Base-by-base conservation (phyloP, 2,888 invertebrate species). In the Drosophila quinaria region DNA sequence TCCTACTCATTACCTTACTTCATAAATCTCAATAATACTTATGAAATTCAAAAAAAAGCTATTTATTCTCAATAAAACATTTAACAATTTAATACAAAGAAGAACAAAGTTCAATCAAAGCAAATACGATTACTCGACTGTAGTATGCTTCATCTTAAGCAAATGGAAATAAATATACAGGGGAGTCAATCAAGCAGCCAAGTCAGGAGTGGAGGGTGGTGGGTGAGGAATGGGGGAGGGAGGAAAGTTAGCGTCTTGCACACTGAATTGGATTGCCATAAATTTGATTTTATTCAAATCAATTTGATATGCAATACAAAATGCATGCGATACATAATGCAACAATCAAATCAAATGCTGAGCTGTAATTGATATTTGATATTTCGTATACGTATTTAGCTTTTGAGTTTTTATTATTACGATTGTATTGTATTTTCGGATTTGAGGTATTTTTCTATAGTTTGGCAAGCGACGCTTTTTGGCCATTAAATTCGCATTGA, bases 401-500 rank as follows among this genome's bases (percentile, higher is more conserved):
- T 47, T 51, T 22, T 44, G n/a, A 35, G 13, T 62, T 47, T 63
- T 46, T 61, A 51, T 74, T 68, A 22, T 22, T 22, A 4, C 22
- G 22, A 19, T 22, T 56, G 54, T 70, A 42, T 54, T 66, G 33
- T 65, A 42, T 46, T 35, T 55, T 15, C 17, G 13, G 51, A 51
- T 52, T 37, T 64, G 44, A 46, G 22, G 56, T 46, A 42, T 61
- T 42, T 50, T 44, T 39, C 15, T 42, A 55, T 35, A 49, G 29
- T 25, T 19, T 74, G 64, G 73, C 47, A 46, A 46, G 29, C 35
- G 11, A 13, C 0, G 17, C 25, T 15, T 17, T 17, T 11, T 9
- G 9, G 52, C 51, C 60, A 78, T 78, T 78, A 69, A 78, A 78
- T 55, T 58, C 69, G 17, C 68, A 78, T 78, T 78, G 71, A 74